These are phyloP conservation scores for Drosophila paucipuncta DNA, from an alignment of 2,888 invertebrate species.

Conservation along the genomic window DNA sequence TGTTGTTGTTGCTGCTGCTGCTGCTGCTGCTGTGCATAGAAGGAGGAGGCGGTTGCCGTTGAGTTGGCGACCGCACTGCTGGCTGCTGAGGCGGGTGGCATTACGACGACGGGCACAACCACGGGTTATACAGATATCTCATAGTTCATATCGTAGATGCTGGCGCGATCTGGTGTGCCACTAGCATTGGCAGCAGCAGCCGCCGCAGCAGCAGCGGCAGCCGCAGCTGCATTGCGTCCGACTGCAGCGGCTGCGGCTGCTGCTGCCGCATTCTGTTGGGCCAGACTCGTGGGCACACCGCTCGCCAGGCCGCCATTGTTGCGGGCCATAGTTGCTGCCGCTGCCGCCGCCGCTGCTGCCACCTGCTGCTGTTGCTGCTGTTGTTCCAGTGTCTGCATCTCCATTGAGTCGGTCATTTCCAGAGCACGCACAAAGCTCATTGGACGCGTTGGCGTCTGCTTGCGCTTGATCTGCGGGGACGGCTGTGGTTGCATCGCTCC, in stretches of 20 bases:
- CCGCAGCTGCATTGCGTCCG: constrained; percentile 45
- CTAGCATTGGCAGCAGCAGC: constrained; percentile 56
- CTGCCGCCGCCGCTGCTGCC: constrained; percentile 62
- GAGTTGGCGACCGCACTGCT: constrained; percentile 27
- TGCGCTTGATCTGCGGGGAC: constrained; percentile 87
- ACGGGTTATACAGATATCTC: constrained; percentile 95
- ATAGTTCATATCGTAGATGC: constrained; percentile 97
- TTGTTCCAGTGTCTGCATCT: constrained; percentile 88
- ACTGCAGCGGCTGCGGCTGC: constrained; percentile 45
- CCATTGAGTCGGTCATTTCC: constrained; percentile 95
- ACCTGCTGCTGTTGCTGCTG: constrained; percentile 80
- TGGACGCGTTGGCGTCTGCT: constrained; percentile 88
- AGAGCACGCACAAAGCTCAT: constrained; percentile 95
- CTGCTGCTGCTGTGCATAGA: constrained; percentile 47
- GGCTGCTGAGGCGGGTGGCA: constrained; percentile 73
- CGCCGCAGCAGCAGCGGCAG: constrained; percentile 41
- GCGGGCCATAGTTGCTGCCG: constrained; percentile 64
- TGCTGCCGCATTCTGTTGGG: constrained; percentile 52
- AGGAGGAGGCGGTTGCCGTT: constrained; percentile 59
- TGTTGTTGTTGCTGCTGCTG: constrained; percentile 47
- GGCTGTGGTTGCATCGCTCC: constrained; percentile 83
- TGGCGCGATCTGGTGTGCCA: constrained; percentile 92
- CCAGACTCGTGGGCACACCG: constrained; percentile 45
- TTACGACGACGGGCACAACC: constrained; percentile 82
- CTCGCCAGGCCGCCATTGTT: constrained; percentile 74